phyloP scores from a whole-genome alignment of 2,797 vertebrate species.

The Sciurus carolinensis region DNA sequence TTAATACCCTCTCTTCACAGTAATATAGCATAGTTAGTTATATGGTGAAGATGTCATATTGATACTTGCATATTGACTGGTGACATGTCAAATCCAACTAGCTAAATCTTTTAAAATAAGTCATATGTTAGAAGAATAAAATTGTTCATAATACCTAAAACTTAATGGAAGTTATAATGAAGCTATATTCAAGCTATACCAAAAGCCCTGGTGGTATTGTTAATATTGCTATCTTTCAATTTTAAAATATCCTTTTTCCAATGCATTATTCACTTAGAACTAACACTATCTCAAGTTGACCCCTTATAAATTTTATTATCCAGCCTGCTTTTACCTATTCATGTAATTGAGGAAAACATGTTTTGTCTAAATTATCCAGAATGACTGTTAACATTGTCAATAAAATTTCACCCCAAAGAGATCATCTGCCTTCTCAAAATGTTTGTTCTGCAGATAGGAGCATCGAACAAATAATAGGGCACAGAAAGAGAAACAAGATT shows the following conservation, averaged over 20 bases:
- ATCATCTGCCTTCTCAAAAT: neutral
- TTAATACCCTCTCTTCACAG: neutral
- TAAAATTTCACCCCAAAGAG: neutral
- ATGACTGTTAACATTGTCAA: neutral
- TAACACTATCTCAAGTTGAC: neutral
- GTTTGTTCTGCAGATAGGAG: neutral
- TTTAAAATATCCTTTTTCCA: neutral
- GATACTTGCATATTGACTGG: neutral
- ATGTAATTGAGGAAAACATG: neutral
- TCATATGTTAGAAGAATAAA: slow-evolving; percentile 3
- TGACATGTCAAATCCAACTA: neutral
- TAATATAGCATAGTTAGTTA: neutral
- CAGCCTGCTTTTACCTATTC: neutral
- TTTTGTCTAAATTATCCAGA: slow-evolving; percentile 36
- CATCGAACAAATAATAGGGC: neutral
- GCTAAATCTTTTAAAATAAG: neutral
- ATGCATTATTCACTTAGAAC: neutral
- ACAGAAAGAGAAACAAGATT: neutral
- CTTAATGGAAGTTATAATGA: neutral
- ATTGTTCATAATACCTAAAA: neutral
- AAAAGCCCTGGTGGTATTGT: neutral
- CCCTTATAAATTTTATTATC: neutral
- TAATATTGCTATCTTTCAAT: neutral
- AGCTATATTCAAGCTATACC: neutral
- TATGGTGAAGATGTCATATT: neutral